Evolutionary conservation across 1,140 invertebrate species (phyloP).

Genomic region (Caerostris darwini): DNA sequence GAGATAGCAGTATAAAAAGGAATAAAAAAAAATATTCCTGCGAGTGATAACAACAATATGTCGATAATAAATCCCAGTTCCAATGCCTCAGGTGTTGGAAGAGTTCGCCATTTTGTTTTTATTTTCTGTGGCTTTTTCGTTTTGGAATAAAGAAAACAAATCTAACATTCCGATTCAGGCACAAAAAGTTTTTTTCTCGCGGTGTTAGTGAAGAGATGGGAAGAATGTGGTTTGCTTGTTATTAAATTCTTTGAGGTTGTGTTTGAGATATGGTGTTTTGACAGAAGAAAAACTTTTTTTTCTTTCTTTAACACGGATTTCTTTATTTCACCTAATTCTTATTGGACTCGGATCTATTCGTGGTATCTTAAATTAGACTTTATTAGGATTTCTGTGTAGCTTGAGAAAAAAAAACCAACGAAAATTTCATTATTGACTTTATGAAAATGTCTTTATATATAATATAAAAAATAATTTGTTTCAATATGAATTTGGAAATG

Average conservation of each 20-base stretch:
- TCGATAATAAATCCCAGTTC: constrained; percentile 66
- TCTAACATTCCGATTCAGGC: constrained; percentile 13
- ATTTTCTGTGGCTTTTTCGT: neutral
- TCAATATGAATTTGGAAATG: no score
- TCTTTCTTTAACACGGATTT: no score
- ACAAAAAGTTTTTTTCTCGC: neutral
- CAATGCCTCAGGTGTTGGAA: constrained; percentile 49
- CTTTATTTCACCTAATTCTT: no score
- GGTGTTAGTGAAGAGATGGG: neutral
- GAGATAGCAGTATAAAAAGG: constrained; percentile 49
- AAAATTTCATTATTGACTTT: no score
- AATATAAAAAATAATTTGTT: no score
- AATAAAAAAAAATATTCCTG: neutral
- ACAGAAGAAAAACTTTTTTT: neutral
- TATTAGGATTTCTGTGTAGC: no score
- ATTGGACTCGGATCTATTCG: no score
- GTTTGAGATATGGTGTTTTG: neutral
- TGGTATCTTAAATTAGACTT: no score
- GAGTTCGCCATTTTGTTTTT: neutral
- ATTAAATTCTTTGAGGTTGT: neutral
- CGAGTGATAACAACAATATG: constrained; percentile 66
- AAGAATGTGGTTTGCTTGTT: constrained; percentile 12
- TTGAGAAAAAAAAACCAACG: no score
- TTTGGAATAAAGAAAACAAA: neutral
- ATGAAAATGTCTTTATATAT: no score